Conservation (phyloP, 2,113 vertebrate genomes). For the Arenaria interpres region DNA sequence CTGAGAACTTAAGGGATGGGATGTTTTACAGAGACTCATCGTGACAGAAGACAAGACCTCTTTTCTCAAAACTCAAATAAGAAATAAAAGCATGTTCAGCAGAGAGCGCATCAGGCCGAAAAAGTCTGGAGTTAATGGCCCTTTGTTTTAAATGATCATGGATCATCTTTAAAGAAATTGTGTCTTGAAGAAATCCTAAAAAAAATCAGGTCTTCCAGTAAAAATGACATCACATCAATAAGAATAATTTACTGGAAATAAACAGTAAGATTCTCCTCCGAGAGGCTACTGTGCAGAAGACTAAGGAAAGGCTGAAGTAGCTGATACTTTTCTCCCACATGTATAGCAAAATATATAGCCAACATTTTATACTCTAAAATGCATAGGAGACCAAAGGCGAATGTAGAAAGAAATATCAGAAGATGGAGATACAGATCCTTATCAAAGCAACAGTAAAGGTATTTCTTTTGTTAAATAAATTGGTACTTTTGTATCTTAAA, state of each 20-base stretch:
- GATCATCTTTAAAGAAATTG: not conserved
- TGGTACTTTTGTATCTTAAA: not conserved
- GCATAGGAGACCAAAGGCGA: not conserved
- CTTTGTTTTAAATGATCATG: not conserved
- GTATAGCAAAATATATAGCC: not conserved
- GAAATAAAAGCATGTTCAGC: not conserved
- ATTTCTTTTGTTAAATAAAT: not conserved
- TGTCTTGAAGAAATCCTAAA: not conserved
- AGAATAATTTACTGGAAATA: not conserved
- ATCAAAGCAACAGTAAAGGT: not conserved
- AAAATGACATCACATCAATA: not conserved
- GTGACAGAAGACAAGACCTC: not conserved
- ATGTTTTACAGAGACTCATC: not conserved
- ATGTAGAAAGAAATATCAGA: not conserved
- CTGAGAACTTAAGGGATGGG: not conserved
- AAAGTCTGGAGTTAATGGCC: not conserved
- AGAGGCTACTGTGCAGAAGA: not conserved
- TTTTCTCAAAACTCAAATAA: not conserved
- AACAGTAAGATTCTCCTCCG: not conserved
- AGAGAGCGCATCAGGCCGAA: not conserved
- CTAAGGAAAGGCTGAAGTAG: not conserved
- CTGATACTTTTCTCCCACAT: not conserved
- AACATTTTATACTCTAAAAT: not conserved
- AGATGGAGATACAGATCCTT: not conserved
- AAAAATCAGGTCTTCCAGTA: not conserved